A percentile compares a stretch with the other conserved stretches of the same genome.
Evolutionary conservation across 2,888 invertebrate genomes (phyloP).

Genomic region (Agrotis segetum): DNA sequence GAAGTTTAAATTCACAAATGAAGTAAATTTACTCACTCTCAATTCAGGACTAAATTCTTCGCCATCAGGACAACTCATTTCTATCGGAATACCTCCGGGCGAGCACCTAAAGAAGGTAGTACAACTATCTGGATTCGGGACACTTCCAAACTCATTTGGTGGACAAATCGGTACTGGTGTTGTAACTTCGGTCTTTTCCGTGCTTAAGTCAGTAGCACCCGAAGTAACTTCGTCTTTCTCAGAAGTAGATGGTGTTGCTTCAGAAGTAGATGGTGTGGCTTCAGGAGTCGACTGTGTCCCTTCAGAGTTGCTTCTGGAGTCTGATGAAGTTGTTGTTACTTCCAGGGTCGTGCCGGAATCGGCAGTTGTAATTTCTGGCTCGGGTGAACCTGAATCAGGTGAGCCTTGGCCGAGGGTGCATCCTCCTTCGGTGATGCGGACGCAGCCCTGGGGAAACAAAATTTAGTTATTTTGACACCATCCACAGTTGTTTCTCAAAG

Average conservation of each 20-base stretch:
- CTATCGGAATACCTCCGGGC: neutral
- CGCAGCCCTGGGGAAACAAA: conserved; percentile 10
- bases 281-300: too few relatives aligned
- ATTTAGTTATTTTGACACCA: too few relatives aligned
- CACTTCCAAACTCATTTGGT: too few relatives aligned
- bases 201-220: too few relatives aligned
- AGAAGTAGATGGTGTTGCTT: too few relatives aligned
- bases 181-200: too few relatives aligned
- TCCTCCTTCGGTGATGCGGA: conserved; percentile 14
- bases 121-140: too few relatives aligned
- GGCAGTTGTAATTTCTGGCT: conserved; percentile 31
- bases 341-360: conserved; percentile 8
- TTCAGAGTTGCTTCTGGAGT: conserved; percentile 45
- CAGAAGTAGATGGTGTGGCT: neutral
- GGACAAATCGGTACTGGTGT: too few relatives aligned
- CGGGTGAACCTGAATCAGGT: neutral
- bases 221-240: too few relatives aligned
- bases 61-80: neutral
- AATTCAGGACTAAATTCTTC: conserved; percentile 17
- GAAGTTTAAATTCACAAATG: too few relatives aligned
- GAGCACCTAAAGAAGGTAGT: conserved; percentile 9
- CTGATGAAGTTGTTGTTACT: conserved; percentile 4
- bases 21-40: conserved; percentile 1
- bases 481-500: too few relatives aligned
- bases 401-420: conserved; percentile 23